Evolutionary conservation across 2,888 invertebrate genomes (phyloP).

Genomic region (Caenorhabditis macrosperma): DNA sequence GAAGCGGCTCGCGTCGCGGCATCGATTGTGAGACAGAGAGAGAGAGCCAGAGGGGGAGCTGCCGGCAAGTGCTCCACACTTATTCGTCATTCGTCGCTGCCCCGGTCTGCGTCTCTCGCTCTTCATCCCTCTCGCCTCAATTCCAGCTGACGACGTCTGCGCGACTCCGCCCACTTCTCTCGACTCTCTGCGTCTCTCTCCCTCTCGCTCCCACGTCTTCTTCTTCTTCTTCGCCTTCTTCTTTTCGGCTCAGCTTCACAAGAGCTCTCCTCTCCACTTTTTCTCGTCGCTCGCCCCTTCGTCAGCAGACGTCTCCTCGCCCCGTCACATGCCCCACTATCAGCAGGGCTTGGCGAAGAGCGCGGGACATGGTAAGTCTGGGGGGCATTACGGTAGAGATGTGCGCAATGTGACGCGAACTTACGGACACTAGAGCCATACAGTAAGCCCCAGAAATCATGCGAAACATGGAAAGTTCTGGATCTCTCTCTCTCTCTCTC

Average conservation of each 20-base stretch:
- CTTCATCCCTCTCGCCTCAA: slow-evolving; percentile 10
- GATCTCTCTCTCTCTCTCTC: no score
- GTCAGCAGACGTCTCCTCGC: slow-evolving; percentile 33
- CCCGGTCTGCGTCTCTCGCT: slow-evolving; percentile 7
- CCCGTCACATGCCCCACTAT: slow-evolving; percentile 57
- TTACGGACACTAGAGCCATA: no score
- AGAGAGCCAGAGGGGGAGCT: no score
- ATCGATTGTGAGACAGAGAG: not conserved
- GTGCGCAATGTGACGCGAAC: not conserved
- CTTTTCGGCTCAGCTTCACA: slow-evolving; percentile 20
- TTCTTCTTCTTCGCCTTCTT: slow-evolving; percentile 19
- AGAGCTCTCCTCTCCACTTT: slow-evolving; percentile 34
- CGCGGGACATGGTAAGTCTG: slow-evolving; percentile 51
- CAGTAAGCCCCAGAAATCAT: no score
- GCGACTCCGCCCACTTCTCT: not conserved
- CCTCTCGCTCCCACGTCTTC: slow-evolving; percentile 17
- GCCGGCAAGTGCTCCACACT: slow-evolving; percentile 43
- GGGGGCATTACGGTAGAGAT: not conserved
- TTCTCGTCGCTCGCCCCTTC: slow-evolving; percentile 27
- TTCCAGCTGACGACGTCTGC: slow-evolving; percentile 46
- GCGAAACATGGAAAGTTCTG: no score
- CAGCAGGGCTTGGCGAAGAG: slow-evolving; percentile 50
- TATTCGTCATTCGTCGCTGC: slow-evolving; percentile 29
- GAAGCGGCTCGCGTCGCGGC: slow-evolving; percentile 31
- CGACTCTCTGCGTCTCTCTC: slow-evolving; percentile 14